These are phyloP conservation scores for Muscicapa comitata DNA, from an alignment of 2,797 vertebrate genomes.

Conservation along the genomic window DNA sequence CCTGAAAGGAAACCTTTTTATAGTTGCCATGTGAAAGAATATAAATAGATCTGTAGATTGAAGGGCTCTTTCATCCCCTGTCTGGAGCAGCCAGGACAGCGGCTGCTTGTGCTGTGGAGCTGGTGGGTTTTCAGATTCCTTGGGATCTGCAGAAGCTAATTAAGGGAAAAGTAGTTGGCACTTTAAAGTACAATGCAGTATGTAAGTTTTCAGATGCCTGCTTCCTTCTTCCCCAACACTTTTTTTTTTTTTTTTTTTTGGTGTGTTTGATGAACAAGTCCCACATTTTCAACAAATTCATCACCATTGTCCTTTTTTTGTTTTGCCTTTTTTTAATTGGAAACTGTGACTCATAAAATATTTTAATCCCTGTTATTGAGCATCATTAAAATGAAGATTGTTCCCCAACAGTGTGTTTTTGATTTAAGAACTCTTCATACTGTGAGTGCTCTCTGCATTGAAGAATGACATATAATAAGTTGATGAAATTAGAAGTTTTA, in stretches of 20 bases:
- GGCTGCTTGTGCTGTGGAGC: background rate
- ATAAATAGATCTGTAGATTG: slow-evolving; percentile 65
- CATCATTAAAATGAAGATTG: slow-evolving; percentile 48
- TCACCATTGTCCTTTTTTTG: background rate
- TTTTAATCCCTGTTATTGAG: slow-evolving; percentile 42
- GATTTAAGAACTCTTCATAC: slow-evolving; percentile 45
- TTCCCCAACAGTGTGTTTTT: slow-evolving; percentile 20
- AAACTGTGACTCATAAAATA: slow-evolving; percentile 46
- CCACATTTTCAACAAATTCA: background rate
- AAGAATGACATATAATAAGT: slow-evolving; percentile 13
- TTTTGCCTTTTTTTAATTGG: background rate
- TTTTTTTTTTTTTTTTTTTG: background rate
- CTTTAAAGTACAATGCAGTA: background rate
- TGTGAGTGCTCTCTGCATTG: background rate
- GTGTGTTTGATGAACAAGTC: background rate
- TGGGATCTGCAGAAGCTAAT: slow-evolving; percentile 18
- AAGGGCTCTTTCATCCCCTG: slow-evolving; percentile 59
- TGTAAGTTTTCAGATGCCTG: background rate
- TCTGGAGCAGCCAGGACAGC: background rate
- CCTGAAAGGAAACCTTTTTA: slow-evolving; percentile 59
- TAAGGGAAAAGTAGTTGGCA: slow-evolving; percentile 13
- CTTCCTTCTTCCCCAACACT: background rate
- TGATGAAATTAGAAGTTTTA: slow-evolving; percentile 38
- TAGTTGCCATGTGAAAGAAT: slow-evolving; percentile 45
- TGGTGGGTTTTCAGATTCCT: slow-evolving; percentile 29